Evolutionary conservation across 2,113 vertebrate species (phyloP), one percentile per base, ranked within the genome.

Genomic region (Neopipo cinnamomea): DNA sequence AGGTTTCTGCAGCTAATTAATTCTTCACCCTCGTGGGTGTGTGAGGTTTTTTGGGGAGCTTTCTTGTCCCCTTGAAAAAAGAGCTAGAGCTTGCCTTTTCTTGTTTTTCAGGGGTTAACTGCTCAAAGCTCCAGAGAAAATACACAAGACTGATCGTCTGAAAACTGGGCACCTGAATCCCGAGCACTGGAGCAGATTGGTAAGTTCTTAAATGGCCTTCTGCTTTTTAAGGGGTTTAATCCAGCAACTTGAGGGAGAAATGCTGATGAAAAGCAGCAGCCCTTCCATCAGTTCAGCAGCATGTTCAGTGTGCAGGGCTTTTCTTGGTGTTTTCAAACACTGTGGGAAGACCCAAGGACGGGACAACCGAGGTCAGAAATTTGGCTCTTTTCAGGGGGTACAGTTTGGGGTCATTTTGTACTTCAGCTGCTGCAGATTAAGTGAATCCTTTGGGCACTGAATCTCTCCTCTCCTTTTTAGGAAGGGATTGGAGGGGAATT

Each of bases 401-500:
- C 3, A 14, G 24, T 46, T 24, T 82, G 70, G 33, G 49, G 71
- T 31, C 23, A 19, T 74, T 84, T 74, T 71, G 47, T 83, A 80
- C 21, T 66, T 68, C 25, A 50, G 65, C 42, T 88, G 68, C 55
- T 44, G 42, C 33, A 67, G 41, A 80, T 84, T 76, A 73, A 61
- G 53, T 31, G 2, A 2, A 56, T 70, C 55, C 68, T 78, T 76
- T 44, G 18, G 55, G 23, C 50, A 80, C 28, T 0, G 2, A 71
- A 59, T 58, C 39, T 59, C 67, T 91, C 63, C 42, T 88, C 46
- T 91, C 74, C 74, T 88, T 85, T 90, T 88, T n/a, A 86, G 68
- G 72, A 94, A 84, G 15, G 27, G 23, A 42, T 50, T 73, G 55
- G 33, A 83, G 41, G 42, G 15, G 59, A 89, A 81, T 71, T 91